Base-by-base conservation (phyloP, 1,140 invertebrate genomes). In the Pantala flavescens region DNA sequence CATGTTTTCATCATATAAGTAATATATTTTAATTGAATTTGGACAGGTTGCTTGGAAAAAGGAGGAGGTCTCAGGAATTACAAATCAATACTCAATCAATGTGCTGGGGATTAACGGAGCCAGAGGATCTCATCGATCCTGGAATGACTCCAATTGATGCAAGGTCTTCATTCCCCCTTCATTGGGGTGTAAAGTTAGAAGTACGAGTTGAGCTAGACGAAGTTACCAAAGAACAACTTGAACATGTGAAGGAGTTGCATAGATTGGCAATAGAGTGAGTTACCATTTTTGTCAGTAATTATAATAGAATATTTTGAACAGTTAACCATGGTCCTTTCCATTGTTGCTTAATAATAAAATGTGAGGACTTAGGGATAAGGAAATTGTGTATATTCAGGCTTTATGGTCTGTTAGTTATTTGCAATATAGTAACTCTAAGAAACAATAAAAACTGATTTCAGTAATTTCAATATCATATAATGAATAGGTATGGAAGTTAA, bases 271-370 rank as follows among this genome's bases (percentile, higher is more conserved):
- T 78, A 78, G 73, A 75, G 9, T 75, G 74, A 77, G 23, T 79
- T 9, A 77, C 78, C 55, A 76, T 76, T 76, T 75, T 14, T 75
- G 3, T 5, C 9, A 36, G 3, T 71, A 71, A 43, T 12, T 11
- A 78, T 82, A 80, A 76, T 76, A 79, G 2, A 71, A 78, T 11
- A 74, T 80, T 43, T 78, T 79, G 7, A 79, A 78, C 9, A 79
- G 71, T 21, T 24, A 75, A 71, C 24, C 63, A 21, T 73, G n/a
- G n/a, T 63, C 23, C 9, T 24, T 10, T 12, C 74, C 75, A n/a
- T n/a, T n/a, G n/a, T n/a, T n/a, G n/a, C n/a, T n/a, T n/a, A n/a
- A n/a, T n/a, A n/a, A n/a, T n/a, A n/a, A n/a, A n/a, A n/a, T n/a
- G n/a, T n/a, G n/a, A n/a, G n/a, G n/a, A n/a, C n/a, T n/a, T n/a